phyloP scores from a whole-genome alignment of 2,888 invertebrate species.

The Entomobrya multifasciata region DNA sequence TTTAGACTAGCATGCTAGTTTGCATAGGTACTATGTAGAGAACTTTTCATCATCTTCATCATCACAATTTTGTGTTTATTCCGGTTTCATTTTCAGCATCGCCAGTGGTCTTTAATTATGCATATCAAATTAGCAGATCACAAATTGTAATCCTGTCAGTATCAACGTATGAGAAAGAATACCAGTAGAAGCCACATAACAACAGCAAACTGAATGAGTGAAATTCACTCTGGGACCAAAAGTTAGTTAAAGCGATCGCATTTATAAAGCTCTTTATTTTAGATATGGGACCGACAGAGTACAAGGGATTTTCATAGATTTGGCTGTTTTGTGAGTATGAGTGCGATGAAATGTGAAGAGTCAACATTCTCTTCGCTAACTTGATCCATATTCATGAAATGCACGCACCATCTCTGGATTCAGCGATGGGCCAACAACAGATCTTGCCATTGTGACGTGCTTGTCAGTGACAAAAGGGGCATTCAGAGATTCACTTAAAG shows the following conservation, averaged over 20 bases:
- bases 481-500: constrained; percentile 83
- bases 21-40: background rate
- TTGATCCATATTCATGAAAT: constrained; percentile 68
- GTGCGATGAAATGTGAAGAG: background rate
- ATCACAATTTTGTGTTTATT: constrained; percentile 32
- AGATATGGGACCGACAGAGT: background rate
- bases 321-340: background rate
- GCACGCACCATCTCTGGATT: constrained; percentile 52
- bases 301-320: too few relatives aligned
- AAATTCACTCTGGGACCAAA: constrained; percentile 42
- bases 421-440: constrained; percentile 65
- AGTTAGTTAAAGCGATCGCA: background rate
- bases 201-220: constrained; percentile 1
- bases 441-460: constrained; percentile 74
- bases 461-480: constrained; percentile 72
- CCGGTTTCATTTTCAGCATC: constrained; percentile 46
- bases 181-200: background rate
- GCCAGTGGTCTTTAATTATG: constrained; percentile 62
- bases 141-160: constrained; percentile 65
- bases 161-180: background rate
- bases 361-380: background rate
- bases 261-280: constrained; percentile 1
- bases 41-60: background rate
- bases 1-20: too few relatives aligned
- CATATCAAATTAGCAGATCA: constrained; percentile 67